Conservation (phyloP, 1,140 invertebrate species). For the Drosophila ambigua region DNA sequence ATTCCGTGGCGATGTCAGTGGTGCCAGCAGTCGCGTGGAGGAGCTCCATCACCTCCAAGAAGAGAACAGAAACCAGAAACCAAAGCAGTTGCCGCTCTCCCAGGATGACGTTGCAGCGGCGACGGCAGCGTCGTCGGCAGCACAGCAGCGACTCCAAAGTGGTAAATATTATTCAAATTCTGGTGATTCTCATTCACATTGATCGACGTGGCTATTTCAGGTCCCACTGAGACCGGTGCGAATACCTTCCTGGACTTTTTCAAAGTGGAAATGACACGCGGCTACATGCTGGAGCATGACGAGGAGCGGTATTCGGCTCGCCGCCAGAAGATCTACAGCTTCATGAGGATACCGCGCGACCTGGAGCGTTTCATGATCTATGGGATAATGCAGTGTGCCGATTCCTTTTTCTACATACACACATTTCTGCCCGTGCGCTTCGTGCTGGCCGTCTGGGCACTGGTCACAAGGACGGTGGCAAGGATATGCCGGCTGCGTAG, state of each 20-base stretch:
- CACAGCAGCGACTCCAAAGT: constrained; percentile 38
- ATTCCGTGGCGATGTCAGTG: constrained; percentile 59
- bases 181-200: background rate
- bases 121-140: constrained; percentile 8
- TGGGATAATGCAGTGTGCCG: constrained; percentile 98
- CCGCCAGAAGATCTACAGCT: constrained; percentile 98
- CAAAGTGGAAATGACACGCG: constrained; percentile 93
- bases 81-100: constrained; percentile 34
- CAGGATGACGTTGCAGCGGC: constrained; percentile 66
- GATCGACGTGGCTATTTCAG: background rate
- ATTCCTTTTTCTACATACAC: constrained; percentile 98
- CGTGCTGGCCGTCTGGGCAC: constrained; percentile 92
- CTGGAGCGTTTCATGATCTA: constrained; percentile 97
- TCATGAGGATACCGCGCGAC: constrained; percentile 97
- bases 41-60: constrained; percentile 53
- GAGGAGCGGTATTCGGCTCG: constrained; percentile 96
- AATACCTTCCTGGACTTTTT: constrained; percentile 88
- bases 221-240: constrained; percentile 20
- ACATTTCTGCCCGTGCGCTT: constrained; percentile 98
- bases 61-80: constrained; percentile 37
- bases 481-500: constrained; percentile 89
- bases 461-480: constrained; percentile 89
- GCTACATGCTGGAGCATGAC: constrained; percentile 96
- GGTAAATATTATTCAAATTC: constrained; percentile 16
- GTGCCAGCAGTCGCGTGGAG: constrained; percentile 44